phyloP scores from a whole-genome alignment of 2,888 invertebrate genomes.

The Eurois occulta region DNA sequence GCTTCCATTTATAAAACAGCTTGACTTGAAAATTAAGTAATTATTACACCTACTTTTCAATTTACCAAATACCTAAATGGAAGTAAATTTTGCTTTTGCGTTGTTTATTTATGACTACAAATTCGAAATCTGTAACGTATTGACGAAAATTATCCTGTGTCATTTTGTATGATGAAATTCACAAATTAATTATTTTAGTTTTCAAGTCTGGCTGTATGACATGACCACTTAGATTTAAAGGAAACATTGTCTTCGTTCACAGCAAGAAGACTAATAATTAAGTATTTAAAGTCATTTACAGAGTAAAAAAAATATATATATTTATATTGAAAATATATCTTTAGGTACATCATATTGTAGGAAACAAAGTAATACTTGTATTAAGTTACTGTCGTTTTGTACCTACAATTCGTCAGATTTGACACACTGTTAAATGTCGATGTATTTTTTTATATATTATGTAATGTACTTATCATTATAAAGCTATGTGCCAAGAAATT shows the following conservation, averaged over 20 bases:
- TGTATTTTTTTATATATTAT: constrained; percentile 43
- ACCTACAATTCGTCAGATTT: constrained; percentile 25
- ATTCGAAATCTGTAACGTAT: not conserved
- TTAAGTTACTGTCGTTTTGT: constrained; percentile 39
- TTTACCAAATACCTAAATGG: not conserved
- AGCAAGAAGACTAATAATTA: constrained; percentile 50
- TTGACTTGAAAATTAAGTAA: constrained; percentile 42
- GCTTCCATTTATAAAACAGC: constrained; percentile 35
- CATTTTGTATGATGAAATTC: constrained; percentile 3
- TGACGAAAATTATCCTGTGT: not conserved
- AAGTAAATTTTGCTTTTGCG: not conserved
- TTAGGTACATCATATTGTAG: constrained; percentile 42
- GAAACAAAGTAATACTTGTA: constrained; percentile 40
- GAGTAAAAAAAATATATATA: constrained; percentile 59
- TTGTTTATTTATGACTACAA: not conserved
- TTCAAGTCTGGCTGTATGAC: constrained; percentile 27
- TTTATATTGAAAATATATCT: constrained; percentile 58
- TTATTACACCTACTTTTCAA: not conserved
- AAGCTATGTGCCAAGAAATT: constrained; percentile 61
- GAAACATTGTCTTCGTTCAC: constrained; percentile 41
- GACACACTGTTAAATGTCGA: constrained; percentile 41
- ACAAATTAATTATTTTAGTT: constrained; percentile 17
- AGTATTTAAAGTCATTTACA: constrained; percentile 55
- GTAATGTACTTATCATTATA: constrained; percentile 41
- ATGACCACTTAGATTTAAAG: constrained; percentile 47